Base-by-base conservation (phyloP, 2,797 vertebrate genomes). In the Cynodonichthys magdalenae region DNA sequence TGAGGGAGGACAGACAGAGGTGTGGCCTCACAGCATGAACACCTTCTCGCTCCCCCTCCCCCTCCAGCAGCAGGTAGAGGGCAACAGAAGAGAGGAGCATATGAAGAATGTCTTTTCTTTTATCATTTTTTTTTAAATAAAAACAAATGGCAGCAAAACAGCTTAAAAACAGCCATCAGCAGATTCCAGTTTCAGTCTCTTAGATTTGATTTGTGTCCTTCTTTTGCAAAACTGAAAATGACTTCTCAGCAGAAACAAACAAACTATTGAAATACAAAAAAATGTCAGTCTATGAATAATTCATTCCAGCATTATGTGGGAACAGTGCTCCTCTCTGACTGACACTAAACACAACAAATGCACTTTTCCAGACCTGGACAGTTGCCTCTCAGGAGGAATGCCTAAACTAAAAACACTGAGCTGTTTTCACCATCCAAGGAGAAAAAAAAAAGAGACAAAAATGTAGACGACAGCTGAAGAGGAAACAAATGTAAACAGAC, bases 241-340 rank as follows among this genome's bases (percentile, higher is more conserved):
- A 48, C 45, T 54, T 71, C 55, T 54, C 65, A 77, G 55, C 54
- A 63, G 19, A 55, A 57, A 84, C 77, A 87, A 77, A 39, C 48
- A 78, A 63, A 64, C 56, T 49, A 74, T 56, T 81, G 80, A 75
- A 58, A n/a, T 3, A 1, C 53, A n/a, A 80, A 39, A 34, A 39
- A 89, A 91, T 84, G 84, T 46, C 83, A 83, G 17, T 1, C 1
- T 17, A 73, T 89, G 86, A 89, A 89, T 88, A 81, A 89, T 87
- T 87, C 85, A 88, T 70, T 27, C 6, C 42, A 63, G 41, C 19
- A 15, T 48, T 57, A 52, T 19, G 75, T 86, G 77, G 85, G 76
- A 81, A 66, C 63, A 86, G 27, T 42, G 41, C 54, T 55, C 34
- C 49, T 69, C 63, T 55, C 31, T 24, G 19, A 69, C 64, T 27